phyloP scores from a whole-genome alignment of 92 coral and sea anemone species.

The Epizoanthus stellaris region DNA sequence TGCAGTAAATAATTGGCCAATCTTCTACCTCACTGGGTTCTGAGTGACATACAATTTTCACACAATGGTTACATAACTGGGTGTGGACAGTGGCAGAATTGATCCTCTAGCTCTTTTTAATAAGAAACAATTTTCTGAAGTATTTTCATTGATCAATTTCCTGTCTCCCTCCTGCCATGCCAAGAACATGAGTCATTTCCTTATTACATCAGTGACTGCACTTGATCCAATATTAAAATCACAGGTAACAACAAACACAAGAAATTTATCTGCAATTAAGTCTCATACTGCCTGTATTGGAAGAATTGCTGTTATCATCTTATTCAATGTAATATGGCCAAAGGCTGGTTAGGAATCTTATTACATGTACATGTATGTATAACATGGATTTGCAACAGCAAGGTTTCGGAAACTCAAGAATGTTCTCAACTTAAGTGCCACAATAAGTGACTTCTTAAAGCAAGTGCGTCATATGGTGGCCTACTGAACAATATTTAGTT shows the following conservation, averaged over 20 bases:
- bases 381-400: background rate
- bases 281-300: too few relatives aligned
- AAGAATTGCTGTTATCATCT: too few relatives aligned
- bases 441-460: background rate
- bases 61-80: too few relatives aligned
- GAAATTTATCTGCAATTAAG: too few relatives aligned
- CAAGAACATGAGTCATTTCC: background rate
- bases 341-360: background rate
- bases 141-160: conserved; percentile 2
- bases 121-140: background rate
- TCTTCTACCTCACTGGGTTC: too few relatives aligned
- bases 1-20: too few relatives aligned
- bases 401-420: background rate
- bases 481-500: background rate
- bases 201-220: background rate
- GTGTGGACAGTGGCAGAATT: too few relatives aligned
- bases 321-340: too few relatives aligned
- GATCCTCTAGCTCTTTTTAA: too few relatives aligned
- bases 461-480: background rate
- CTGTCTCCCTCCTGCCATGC: conserved; percentile 14
- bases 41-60: too few relatives aligned
- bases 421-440: background rate
- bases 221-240: background rate
- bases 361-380: background rate
- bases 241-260: background rate